Evolutionary conservation across 2,113 vertebrate species (phyloP).

Genomic region (Electrona antarctica): DNA sequence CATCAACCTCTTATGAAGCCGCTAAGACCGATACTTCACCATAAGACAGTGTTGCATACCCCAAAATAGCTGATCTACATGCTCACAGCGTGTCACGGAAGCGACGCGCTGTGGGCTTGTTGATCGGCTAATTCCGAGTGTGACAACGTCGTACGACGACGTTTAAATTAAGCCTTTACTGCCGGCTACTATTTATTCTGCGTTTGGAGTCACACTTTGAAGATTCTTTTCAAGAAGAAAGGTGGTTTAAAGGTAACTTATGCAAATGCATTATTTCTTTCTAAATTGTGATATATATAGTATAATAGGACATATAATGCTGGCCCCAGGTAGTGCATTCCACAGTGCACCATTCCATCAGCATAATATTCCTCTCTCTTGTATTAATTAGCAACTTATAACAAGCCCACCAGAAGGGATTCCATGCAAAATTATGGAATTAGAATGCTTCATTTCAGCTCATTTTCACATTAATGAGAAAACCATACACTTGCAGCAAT

Average conservation of each 20-base stretch:
- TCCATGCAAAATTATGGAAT: slow-evolving; percentile 15
- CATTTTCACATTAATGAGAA: slow-evolving; percentile 46
- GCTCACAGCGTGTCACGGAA: too few species aligned
- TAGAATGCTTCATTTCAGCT: slow-evolving; percentile 19
- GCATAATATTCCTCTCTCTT: neutral
- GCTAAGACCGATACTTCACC: too few species aligned
- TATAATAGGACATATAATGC: neutral
- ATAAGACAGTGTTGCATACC: too few species aligned
- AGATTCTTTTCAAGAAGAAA: neutral
- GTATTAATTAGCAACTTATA: slow-evolving; percentile 1
- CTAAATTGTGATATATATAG: too few species aligned
- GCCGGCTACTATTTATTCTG: too few species aligned
- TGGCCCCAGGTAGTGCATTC: neutral
- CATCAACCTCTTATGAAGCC: neutral
- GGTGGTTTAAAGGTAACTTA: neutral
- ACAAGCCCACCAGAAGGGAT: slow-evolving; percentile 12
- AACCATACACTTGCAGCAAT: slow-evolving; percentile 13
- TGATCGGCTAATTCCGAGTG: too few species aligned
- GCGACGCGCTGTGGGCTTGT: too few species aligned
- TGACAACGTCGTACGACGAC: too few species aligned
- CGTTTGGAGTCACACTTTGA: neutral
- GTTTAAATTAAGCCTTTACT: too few species aligned
- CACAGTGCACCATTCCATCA: slow-evolving; percentile 4
- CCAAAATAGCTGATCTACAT: too few species aligned
- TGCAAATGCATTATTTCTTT: too few species aligned